Evolutionary conservation across 2,888 invertebrate genomes (phyloP), one percentile per base, ranked within the genome.

Genomic region (Agrotis segetum): DNA sequence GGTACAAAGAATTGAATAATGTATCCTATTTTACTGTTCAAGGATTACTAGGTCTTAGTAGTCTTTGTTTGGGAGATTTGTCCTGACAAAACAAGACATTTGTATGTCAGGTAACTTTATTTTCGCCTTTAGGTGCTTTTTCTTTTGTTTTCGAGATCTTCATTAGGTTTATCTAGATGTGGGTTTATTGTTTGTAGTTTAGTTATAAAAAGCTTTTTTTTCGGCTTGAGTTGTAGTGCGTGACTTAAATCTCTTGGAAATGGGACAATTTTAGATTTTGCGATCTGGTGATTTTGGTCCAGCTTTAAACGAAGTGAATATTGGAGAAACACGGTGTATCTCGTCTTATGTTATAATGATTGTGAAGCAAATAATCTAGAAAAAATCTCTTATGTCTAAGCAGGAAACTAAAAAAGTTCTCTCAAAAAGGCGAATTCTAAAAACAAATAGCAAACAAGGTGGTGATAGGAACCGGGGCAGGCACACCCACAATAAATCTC

Each of bases 401-500:
- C 34, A 34, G 6, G 19, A 59, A 19, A 58, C 4, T 11, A 34
- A 17, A 19, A 21, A 21, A 2, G 13, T 19, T 13, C 9, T n/a
- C 5, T 4, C 44, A 44, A 58, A 68, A 59, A 40, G 40, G 21
- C 17, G 67, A 29, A 50, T 70, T 64, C 46, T 66, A 74, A 77
- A 73, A 60, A 70, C 53, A 85, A 73, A 76, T 44, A 77, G 60
- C 50, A 61, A n/a, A 53, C 55, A 19, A 64, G 59, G 61, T 79
- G 63, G 58, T 52, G 63, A 60, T 59, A 67, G 56, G 34, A 24
- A 59, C 53, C 17, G 34, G 29, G 50, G 65, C 71, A 62, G 65
- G 71, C 82, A 77, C 61, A 84, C 60, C 84, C 74, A 80, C 79
- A 72, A 88, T 88, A 88, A 88, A 88, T 88, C 86, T 84, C 82